Evolutionary conservation across 2,888 invertebrate genomes (phyloP), one percentile per base, ranked within the genome.

Genomic region (Dexiosoma caninum): DNA sequence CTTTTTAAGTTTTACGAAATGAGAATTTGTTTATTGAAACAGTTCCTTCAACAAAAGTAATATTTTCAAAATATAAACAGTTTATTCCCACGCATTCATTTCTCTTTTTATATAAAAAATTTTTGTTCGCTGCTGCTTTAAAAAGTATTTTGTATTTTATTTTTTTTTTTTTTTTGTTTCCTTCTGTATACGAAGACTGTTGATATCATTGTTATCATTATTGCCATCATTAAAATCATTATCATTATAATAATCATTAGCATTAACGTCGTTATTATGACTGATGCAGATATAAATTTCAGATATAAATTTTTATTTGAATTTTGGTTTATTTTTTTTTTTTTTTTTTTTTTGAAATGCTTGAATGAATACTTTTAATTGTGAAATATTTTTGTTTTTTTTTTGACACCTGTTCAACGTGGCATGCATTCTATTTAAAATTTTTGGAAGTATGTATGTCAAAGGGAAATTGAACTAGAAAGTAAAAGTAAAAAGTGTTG

Each of bases 211-310:
- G 59, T 60, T 80, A 66, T 57, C 62, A 64, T 57, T 71, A 75
- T 80, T 76, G 76, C 49, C 55, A 59, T 79, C 60, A 46, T 46
- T 44, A 64, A 44, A 44, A 62, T 62, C 42, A 44, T 62, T 42
- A 53, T 53, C 55, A 46, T 66, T 46, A 57, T 75, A 67, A 75
- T 69, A 69, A 80, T 80, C 71, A 80, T 76, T 76, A 80, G 59
- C 70, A 75, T 72, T 81, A 72, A 67, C 42, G 62, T 72, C 49
- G 55, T 80, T 71, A 76, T 71, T 76, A 72, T 60, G 60, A 60
- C 35, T 55, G 46, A 46, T 57, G 12, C n/a, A 37, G 21, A 37
- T 57, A 35, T 35, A 12, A 55, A 21, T 19, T 55, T 35, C 12
- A 7, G 27, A 27, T 19, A n/a, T 60, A n/a, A n/a, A n/a, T n/a